Percentiles rank a stretch among this genome's conserved stretches.
Conservation (phyloP, 2,113 vertebrate genomes). For the Bagarius yarrelli region DNA sequence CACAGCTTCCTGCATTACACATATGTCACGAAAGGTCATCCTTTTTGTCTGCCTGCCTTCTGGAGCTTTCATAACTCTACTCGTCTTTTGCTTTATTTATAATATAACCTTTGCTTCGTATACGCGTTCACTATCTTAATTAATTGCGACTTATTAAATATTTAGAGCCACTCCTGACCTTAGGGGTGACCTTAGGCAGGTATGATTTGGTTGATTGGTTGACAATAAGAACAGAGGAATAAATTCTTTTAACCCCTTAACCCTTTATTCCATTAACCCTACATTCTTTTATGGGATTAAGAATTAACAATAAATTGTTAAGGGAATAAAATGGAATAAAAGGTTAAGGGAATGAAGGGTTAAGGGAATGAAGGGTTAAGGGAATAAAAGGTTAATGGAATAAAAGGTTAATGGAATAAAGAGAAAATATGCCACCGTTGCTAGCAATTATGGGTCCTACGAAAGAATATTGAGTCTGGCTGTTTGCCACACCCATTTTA, state of each 20-base stretch:
- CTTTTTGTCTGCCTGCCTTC: background rate
- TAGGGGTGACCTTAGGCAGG: background rate
- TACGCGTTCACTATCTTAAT: background rate
- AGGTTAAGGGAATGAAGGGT: too few species aligned
- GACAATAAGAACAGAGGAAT: background rate
- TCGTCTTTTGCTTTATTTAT: background rate
- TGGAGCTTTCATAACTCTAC: background rate
- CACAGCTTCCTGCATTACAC: conserved; percentile 5
- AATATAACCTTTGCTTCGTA: background rate
- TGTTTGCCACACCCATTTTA: too few species aligned
- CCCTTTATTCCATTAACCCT: too few species aligned
- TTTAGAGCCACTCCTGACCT: background rate
- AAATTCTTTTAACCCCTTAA: background rate
- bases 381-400: too few species aligned
- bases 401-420: too few species aligned
- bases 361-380: too few species aligned
- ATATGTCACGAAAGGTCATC: background rate
- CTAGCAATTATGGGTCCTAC: too few species aligned
- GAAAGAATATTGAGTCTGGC: too few species aligned
- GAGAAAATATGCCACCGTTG: too few species aligned
- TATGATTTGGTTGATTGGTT: background rate
- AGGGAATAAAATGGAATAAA: background rate
- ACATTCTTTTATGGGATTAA: too few species aligned
- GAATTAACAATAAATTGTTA: too few species aligned
- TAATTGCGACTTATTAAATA: conserved; percentile 14